Base-by-base conservation (phyloP, 2,888 invertebrate genomes). In the Dryocosmus kuriphilus region DNA sequence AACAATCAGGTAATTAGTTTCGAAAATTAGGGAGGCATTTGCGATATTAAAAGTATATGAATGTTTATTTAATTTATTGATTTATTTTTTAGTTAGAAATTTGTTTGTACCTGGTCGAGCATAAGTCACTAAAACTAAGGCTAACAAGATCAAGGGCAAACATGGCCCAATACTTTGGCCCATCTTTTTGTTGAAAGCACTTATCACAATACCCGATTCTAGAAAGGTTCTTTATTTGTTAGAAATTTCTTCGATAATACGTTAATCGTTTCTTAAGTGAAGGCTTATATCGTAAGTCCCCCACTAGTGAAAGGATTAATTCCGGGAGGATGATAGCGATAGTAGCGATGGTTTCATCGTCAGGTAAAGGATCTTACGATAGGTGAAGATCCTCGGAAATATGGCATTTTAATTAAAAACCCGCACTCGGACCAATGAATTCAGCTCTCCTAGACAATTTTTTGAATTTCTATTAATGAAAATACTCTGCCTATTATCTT, bases 231-330 rank as follows among this genome's bases (percentile, higher is more conserved):
- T 46, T 61, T 67, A 27, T 46, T 67, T 67, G 67, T 41, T 67
- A 41, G 41, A 46, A 67, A 67, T 67, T 27, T 46, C 67, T 46
- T 46, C 27, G 41, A 41, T 38, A 67, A 67, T 67, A 27, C 41
- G 67, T 51, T 78, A 76, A 81, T 76, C 67, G 63, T 22, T 55
- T 55, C 74, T 41, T 71, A 76, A 77, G 71, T 73, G 35, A 71
- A 60, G 27, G 79, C 82, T 80, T 80, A 78, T 82, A 81, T 82
- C 78, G 71, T 24, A 65, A 60, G 41, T 75, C 63, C 77, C 78
- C 77, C 79, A 60, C 74, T 77, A 62, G 19, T 46, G 27, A 67
- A 67, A 67, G 51, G 7, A n/a, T n/a, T 8, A 51, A 51, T 38
- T 63, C 63, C 63, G 63, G 38, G 63, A 63, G 38, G 38, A 63